phyloP scores from a whole-genome alignment of 53 echinoderm and acorn worm genomes.

The Mesocentrotus franciscanus region DNA sequence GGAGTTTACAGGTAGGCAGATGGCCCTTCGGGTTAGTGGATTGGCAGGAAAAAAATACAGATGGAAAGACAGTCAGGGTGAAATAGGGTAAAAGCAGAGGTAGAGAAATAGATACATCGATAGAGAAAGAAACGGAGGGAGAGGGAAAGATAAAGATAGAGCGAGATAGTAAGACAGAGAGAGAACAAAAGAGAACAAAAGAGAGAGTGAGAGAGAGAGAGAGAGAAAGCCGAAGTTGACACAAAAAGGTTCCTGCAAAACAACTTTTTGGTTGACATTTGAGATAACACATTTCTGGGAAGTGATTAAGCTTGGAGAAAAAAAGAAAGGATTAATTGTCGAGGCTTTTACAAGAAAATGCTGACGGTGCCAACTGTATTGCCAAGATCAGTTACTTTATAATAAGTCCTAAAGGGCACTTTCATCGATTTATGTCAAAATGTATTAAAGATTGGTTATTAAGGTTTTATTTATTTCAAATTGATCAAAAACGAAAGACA shows the following conservation, averaged over 20 bases:
- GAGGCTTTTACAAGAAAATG: no score
- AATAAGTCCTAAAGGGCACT: no score
- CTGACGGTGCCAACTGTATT: no score
- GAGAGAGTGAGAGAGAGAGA: background rate
- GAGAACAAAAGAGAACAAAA: background rate
- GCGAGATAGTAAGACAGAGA: background rate
- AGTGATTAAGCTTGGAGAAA: background rate
- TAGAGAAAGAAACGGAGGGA: background rate
- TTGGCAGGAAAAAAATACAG: background rate
- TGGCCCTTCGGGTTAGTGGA: background rate
- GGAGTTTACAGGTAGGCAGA: background rate
- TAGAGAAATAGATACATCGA: background rate
- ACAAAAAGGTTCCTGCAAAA: background rate
- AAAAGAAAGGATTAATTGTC: background rate
- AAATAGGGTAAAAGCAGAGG: background rate
- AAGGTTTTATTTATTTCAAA: no score
- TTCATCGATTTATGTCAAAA: no score
- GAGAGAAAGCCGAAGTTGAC: background rate
- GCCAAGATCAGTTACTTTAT: no score
- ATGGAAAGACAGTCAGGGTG: background rate
- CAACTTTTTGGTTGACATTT: background rate
- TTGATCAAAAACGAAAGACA: no score
- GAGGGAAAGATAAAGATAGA: background rate
- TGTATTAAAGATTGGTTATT: no score
- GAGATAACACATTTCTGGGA: background rate